Evolutionary conservation across 1,140 invertebrate species (phyloP).

Genomic region (Apocrypta bakeri): DNA sequence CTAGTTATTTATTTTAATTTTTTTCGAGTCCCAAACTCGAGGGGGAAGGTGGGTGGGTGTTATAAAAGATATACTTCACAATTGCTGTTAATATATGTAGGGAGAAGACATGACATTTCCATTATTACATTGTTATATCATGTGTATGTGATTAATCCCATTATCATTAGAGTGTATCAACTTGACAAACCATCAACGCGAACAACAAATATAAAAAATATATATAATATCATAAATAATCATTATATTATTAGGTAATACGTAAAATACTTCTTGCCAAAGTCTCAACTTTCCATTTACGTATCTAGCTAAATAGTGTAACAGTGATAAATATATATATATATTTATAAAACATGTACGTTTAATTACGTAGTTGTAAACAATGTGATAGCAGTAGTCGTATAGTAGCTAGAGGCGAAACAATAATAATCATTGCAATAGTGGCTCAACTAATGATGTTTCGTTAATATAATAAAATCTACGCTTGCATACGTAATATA

Average conservation of each 20-base stretch:
- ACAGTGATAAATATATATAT: background rate
- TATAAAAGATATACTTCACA: conserved; percentile 18
- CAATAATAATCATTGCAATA: background rate
- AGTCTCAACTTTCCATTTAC: background rate
- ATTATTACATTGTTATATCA: conserved; percentile 12
- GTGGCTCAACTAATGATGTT: background rate
- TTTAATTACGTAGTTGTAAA: background rate
- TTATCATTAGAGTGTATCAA: background rate
- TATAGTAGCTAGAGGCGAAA: no score
- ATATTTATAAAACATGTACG: background rate
- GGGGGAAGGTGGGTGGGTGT: conserved; percentile 40
- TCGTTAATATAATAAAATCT: background rate
- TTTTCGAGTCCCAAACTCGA: conserved; percentile 53
- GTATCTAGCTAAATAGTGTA: background rate
- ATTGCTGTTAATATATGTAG: conserved; percentile 9
- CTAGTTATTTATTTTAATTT: conserved; percentile 21
- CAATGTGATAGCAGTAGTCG: background rate
- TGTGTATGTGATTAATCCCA: background rate
- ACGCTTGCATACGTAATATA: background rate
- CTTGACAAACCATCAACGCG: background rate
- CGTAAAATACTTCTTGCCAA: background rate
- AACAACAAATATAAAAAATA: conserved; percentile 7
- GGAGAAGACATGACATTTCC: background rate
- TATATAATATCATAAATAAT: background rate
- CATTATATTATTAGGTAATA: background rate